Conservation (phyloP, 2,888 invertebrate genomes). For the Orthonevra nobilis region DNA sequence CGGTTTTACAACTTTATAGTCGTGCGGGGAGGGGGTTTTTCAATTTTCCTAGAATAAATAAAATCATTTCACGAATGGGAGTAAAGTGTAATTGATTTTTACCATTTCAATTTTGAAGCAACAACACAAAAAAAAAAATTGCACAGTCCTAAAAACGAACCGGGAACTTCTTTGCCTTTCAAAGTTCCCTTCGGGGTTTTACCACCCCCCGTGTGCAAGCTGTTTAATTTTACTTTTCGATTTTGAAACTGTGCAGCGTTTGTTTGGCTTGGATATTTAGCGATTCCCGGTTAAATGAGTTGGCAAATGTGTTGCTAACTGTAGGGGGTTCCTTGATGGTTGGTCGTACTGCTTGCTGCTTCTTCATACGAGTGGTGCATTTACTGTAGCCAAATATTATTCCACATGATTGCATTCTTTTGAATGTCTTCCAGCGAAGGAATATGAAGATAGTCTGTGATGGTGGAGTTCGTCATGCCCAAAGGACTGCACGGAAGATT, state of each 20-base stretch:
- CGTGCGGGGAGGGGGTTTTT: conserved; percentile 18
- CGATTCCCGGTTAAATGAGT: conserved; percentile 66
- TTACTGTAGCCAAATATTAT: conserved; percentile 57
- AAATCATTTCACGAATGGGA: conserved; percentile 68
- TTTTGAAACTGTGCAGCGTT: conserved; percentile 38
- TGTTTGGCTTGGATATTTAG: conserved; percentile 54
- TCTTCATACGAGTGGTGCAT: no score
- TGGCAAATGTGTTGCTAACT: conserved; percentile 49
- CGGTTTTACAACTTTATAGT: neutral
- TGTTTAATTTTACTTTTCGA: no score
- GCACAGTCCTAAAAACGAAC: conserved; percentile 44
- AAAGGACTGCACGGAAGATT: no score
- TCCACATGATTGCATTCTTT: conserved; percentile 53
- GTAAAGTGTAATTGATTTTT: conserved; percentile 70
- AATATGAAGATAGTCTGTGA: no score
- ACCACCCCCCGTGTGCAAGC: conserved; percentile 3
- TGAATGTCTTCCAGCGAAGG: no score
- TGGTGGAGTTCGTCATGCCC: no score
- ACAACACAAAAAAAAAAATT: conserved; percentile 14
- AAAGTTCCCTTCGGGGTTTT: no score
- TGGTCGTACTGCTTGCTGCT: conserved; percentile 27
- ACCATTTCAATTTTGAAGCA: conserved; percentile 63
- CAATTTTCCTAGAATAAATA: conserved; percentile 70
- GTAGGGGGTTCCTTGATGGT: conserved; percentile 56
- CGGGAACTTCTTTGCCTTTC: conserved; percentile 24